Conservation (phyloP, 2,797 vertebrate genomes). For the Hemitrygon akajei region DNA sequence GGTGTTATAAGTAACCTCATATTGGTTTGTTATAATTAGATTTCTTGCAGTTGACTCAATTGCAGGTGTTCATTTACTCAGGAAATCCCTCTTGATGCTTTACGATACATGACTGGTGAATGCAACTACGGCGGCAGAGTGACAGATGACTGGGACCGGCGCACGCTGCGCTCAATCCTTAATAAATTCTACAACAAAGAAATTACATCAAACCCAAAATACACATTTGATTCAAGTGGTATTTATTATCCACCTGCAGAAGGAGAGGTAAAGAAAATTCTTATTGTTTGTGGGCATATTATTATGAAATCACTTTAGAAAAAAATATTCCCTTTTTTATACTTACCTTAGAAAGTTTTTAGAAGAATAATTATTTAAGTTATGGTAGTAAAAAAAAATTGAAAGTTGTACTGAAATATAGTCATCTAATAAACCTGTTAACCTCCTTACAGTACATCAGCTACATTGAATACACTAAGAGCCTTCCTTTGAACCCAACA, state of each 20-base stretch:
- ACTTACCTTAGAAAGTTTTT: background rate
- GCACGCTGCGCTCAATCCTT: conserved; percentile 69
- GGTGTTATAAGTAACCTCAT: background rate
- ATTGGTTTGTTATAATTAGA: background rate
- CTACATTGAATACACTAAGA: conserved; percentile 74
- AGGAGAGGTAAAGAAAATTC: conserved; percentile 59
- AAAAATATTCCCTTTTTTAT: background rate
- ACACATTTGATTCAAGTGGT: conserved; percentile 74
- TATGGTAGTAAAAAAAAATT: conserved; percentile 43
- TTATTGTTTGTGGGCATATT: background rate
- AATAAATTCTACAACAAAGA: conserved; percentile 66
- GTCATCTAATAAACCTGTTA: background rate
- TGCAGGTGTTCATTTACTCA: conserved; percentile 42
- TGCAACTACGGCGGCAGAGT: conserved; percentile 80
- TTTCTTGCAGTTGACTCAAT: background rate
- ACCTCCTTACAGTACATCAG: conserved; percentile 61
- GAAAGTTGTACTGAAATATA: conserved; percentile 45
- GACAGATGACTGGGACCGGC: conserved; percentile 78
- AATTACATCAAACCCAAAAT: conserved; percentile 54
- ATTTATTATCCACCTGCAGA: conserved; percentile 69
- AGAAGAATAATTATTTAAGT: background rate
- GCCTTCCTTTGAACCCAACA: conserved; percentile 69
- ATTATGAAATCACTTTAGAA: background rate
- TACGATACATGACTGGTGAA: conserved; percentile 77
- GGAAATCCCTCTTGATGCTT: conserved; percentile 76